Evolutionary conservation across 2,888 invertebrate species (phyloP).

Genomic region (Tenthredo amoena): DNA sequence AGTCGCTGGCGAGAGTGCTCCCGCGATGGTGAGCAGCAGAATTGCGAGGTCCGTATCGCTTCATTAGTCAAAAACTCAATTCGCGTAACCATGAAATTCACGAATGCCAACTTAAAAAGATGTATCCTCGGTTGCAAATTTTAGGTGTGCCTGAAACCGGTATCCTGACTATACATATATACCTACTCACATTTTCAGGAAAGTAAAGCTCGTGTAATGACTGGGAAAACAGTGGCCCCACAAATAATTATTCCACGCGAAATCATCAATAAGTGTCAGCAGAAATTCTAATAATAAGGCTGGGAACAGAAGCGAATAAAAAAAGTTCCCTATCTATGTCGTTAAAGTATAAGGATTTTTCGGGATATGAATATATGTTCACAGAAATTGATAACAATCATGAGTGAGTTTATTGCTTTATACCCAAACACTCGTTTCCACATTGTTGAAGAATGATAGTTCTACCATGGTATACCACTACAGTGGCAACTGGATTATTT

Average conservation of each 20-base stretch:
- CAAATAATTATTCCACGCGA: neutral
- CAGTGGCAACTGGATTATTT: neutral
- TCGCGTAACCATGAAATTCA: no score
- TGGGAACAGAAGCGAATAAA: neutral
- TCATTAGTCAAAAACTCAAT: no score
- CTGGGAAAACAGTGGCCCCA: neutral
- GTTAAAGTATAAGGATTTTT: no score
- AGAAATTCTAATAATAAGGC: neutral
- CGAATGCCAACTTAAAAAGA: no score
- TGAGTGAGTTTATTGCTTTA: neutral
- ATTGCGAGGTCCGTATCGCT: no score
- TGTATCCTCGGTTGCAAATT: no score
- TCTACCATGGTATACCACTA: neutral
- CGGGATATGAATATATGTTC: no score
- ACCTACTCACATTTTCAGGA: no score
- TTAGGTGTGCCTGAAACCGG: no score
- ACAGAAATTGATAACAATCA: neutral
- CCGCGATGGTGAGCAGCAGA: no score
- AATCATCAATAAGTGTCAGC: neutral
- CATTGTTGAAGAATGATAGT: neutral
- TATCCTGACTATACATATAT: no score
- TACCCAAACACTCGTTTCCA: neutral
- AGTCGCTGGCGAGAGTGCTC: no score
- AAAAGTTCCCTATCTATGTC: neutral
- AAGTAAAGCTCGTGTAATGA: neutral